Evolutionary conservation across 1,140 invertebrate genomes (phyloP).

Genomic region (Carposina sasakii): DNA sequence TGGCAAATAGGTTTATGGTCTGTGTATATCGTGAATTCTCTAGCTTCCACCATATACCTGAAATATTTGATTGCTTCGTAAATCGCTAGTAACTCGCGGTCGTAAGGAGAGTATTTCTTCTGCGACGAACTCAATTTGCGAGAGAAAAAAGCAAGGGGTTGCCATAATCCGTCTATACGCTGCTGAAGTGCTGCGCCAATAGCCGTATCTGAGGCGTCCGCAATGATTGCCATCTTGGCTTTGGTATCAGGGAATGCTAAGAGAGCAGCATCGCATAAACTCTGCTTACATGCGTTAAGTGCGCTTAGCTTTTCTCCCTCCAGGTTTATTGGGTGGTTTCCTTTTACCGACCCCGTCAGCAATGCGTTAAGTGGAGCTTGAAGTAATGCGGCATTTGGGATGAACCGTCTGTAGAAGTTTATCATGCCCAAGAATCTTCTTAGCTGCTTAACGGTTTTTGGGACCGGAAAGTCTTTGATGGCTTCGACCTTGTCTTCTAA

Average conservation of each 20-base stretch:
- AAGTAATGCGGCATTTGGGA: neutral
- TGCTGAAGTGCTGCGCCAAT: slow-evolving; percentile 15
- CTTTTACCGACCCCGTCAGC: neutral
- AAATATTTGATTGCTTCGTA: slow-evolving; percentile 27
- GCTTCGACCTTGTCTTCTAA: neutral
- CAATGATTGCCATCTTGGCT: neutral
- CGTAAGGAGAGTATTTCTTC: slow-evolving; percentile 51
- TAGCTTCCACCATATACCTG: slow-evolving; percentile 3
- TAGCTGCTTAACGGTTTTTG: neutral
- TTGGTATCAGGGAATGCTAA: neutral
- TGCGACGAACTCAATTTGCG: slow-evolving; percentile 42
- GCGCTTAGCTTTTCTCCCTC: neutral
- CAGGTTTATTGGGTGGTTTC: neutral
- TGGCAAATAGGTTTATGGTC: slow-evolving; percentile 4
- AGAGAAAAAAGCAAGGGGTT: slow-evolving; percentile 51
- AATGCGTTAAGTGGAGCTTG: neutral
- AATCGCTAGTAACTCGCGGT: slow-evolving; percentile 60
- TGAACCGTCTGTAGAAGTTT: slow-evolving; percentile 28
- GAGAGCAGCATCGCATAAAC: neutral
- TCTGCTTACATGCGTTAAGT: neutral
- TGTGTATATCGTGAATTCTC: slow-evolving; percentile 29
- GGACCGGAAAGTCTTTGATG: neutral
- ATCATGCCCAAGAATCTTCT: slow-evolving; percentile 9
- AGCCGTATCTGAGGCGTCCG: neutral
- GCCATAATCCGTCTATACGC: slow-evolving; percentile 6